phyloP scores from a whole-genome alignment of 1,140 invertebrate genomes.

The Papilio helenus region DNA sequence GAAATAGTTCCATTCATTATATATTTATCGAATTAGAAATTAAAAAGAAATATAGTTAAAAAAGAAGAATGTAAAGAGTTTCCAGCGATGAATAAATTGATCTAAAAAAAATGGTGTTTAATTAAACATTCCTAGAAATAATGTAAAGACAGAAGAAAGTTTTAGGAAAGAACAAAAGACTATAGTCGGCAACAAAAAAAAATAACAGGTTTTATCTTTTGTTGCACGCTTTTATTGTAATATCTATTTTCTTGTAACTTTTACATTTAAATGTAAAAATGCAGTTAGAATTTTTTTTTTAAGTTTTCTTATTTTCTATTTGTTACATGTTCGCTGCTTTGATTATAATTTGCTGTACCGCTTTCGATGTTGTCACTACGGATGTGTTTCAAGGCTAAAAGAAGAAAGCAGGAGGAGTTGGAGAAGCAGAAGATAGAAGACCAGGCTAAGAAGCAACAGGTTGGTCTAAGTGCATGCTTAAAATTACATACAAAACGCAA shows the following conservation, averaged over 20 bases:
- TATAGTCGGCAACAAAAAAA: background rate
- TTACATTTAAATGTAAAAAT: constrained; percentile 25
- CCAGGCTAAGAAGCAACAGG: constrained; percentile 92
- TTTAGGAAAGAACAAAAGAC: background rate
- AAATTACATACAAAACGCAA: background rate
- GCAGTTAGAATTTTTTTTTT: constrained; percentile 15
- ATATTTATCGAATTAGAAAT: too few species aligned
- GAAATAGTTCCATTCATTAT: too few species aligned
- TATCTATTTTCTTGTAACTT: constrained; percentile 15
- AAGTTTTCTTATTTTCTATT: constrained; percentile 63
- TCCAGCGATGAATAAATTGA: background rate
- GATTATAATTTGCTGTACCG: constrained; percentile 75
- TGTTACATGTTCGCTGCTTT: constrained; percentile 80
- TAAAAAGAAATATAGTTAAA: too few species aligned
- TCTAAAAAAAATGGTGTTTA: background rate
- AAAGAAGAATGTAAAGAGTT: too few species aligned
- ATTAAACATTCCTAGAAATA: background rate
- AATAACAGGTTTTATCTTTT: background rate
- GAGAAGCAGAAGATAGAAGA: constrained; percentile 93
- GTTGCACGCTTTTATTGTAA: constrained; percentile 30
- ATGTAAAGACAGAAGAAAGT: background rate
- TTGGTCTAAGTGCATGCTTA: constrained; percentile 68
- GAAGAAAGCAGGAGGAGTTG: constrained; percentile 92
- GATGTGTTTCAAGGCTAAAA: constrained; percentile 87
- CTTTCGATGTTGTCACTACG: constrained; percentile 76